Percentiles rank a stretch among this genome's conserved stretches.
phyloP scores from a whole-genome alignment of 1,140 invertebrate species.

The Calliphora vicina region DNA sequence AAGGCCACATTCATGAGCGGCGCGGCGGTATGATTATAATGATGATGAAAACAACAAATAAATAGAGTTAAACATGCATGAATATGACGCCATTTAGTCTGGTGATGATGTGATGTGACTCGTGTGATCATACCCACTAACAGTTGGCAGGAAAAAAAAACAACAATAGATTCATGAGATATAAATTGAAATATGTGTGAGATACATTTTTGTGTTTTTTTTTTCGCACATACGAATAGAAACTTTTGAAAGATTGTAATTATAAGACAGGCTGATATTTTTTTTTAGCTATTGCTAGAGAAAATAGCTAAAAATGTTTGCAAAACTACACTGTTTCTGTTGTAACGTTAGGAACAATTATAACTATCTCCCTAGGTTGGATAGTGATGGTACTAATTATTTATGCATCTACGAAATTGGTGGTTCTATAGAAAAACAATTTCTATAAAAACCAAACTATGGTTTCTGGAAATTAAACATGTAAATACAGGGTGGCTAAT shows the following conservation, averaged over 20 bases:
- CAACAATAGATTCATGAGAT: not conserved
- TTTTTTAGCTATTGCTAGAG: not conserved
- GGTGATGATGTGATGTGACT: not conserved
- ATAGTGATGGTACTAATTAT: no score
- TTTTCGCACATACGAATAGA: not conserved
- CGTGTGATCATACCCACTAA: not conserved
- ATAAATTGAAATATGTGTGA: not conserved
- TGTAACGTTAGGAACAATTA: no score
- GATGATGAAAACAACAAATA: not conserved
- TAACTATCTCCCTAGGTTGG: no score
- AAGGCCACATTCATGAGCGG: not conserved
- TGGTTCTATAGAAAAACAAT: no score
- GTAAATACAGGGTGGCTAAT: no score
- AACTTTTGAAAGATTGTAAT: not conserved
- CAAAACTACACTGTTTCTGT: no score
- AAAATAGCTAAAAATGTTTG: not conserved
- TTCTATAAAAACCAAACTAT: no score
- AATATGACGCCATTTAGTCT: constrained; percentile 2
- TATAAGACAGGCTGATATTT: not conserved
- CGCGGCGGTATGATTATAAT: not conserved
- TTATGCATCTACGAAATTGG: no score
- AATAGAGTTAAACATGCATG: not conserved
- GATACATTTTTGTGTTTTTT: not conserved
- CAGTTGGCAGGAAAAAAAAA: not conserved
- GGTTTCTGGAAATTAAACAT: no score